phyloP scores from a whole-genome alignment of 2,888 invertebrate species.

The Drosophila multiciliata region DNA sequence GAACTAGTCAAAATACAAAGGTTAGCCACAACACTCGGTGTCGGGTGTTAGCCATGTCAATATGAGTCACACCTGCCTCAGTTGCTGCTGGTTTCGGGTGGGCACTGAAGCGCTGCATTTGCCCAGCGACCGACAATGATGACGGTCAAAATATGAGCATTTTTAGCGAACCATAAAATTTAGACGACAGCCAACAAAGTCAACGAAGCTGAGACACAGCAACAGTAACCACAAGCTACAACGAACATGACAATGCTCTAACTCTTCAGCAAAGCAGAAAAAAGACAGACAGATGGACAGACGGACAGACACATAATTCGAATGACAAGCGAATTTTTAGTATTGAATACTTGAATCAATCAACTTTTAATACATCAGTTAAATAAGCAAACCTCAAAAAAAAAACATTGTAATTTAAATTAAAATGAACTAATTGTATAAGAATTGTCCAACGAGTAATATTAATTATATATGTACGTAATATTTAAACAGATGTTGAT shows the following conservation, averaged over 20 bases:
- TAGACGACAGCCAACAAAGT: conserved; percentile 55
- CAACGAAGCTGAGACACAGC: conserved; percentile 7
- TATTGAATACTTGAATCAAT: conserved; percentile 41
- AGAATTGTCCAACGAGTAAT: not conserved
- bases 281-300: conserved; percentile 2
- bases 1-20: conserved; percentile 67
- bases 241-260: conserved; percentile 33
- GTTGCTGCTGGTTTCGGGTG: conserved; percentile 15
- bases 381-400: not conserved
- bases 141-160: conserved; percentile 66
- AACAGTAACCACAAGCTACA: not conserved
- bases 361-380: conserved; percentile 8
- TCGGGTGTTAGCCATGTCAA: conserved; percentile 65
- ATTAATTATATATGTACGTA: not conserved
- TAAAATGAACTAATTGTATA: not conserved
- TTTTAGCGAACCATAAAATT: conserved; percentile 62
- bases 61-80: conserved; percentile 72
- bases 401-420: not conserved
- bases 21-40: conserved; percentile 54
- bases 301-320: conserved; percentile 1
- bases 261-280: conserved; percentile 19
- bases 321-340: conserved; percentile 12
- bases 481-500: not conserved
- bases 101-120: conserved; percentile 59
- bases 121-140: conserved; percentile 53